These are phyloP conservation scores for Troides aeacus DNA, from an alignment of 2,888 invertebrate species.

Conservation along the genomic window DNA sequence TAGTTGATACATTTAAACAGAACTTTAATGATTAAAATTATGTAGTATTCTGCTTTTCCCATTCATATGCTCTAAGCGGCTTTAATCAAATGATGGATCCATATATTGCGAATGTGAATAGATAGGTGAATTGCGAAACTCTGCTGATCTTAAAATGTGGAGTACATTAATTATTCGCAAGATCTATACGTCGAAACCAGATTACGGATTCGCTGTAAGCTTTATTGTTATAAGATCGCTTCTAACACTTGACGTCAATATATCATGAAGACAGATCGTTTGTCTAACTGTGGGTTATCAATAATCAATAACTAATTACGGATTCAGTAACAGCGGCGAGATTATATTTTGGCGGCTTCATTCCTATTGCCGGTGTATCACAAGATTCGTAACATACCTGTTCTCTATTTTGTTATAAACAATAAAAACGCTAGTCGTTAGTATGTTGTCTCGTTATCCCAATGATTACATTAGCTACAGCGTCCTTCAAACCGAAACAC, in stretches of 20 bases:
- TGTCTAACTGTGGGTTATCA: conserved; percentile 20
- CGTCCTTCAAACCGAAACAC: no score
- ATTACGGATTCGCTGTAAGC: conserved; percentile 2
- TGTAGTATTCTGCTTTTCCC: no score
- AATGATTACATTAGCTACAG: no score
- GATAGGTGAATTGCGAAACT: no score
- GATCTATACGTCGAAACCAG: conserved; percentile 12
- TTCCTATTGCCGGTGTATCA: background rate
- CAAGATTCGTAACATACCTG: background rate
- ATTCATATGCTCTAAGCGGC: no score
- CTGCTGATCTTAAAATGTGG: background rate
- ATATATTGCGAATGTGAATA: no score
- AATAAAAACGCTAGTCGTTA: no score
- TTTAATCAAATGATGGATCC: no score
- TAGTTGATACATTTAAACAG: no score
- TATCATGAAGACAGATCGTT: conserved; percentile 24
- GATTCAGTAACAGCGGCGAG: background rate
- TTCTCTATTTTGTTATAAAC: no score
- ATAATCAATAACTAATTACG: conserved; percentile 8
- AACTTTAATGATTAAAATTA: no score
- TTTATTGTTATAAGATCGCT: conserved; percentile 16
- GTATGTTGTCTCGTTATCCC: no score
- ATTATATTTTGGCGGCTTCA: background rate
- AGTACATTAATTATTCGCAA: conserved; percentile 4
- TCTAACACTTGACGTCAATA: conserved; percentile 20